Base-by-base conservation (phyloP, 2,113 vertebrate species). In the Paramormyrops kingsleyae region DNA sequence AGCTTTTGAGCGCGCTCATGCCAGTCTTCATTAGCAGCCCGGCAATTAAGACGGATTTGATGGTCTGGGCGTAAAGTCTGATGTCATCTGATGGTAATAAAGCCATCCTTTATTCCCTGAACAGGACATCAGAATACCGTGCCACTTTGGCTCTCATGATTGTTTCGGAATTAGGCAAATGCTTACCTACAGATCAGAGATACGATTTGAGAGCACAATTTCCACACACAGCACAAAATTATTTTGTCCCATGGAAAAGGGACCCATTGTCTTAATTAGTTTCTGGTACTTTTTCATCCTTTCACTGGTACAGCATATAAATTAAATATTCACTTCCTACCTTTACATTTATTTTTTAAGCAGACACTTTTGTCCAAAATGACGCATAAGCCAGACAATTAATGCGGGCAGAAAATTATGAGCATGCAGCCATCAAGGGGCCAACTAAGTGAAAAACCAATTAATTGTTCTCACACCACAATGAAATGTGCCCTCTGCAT, bases 51-150 rank as follows among this genome's bases (percentile, higher is more conserved):
- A 31, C 27, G n/a, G 77, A 89, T 84, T 80, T 46, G 21, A 24
- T 35, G 42, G 35, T 44, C 87, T 8, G 24, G 87, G 35, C 17
- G 19, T 56, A 42, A 56, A n/a, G 19, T 46, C 56, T 66, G 56
- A 56, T 46, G 52, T 88, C 87, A 88, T 88, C 87, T 88, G 87
- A 44, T 66, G 39, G 53, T 17, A 53, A 56, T 56, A 87, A 56
- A 21, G 49, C 85, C 17, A 5, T 53, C n/a, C 49, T 9, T 31
- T 19, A 31, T 52, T 52, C 12, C 84, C n/a, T 21, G n/a, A n/a
- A 12, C 21, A 2, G 50, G 50, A 87, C 50, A 39, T 56, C 4
- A 0, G 27, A 31, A 56, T 13, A 21, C 31, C 2, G 1, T 49
- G 50, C 50, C 50, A 39, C n/a, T 56, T 19, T 24, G 83, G 42